phyloP scores from a whole-genome alignment of 2,888 invertebrate species.

The Pachycephus smyrnensis region DNA sequence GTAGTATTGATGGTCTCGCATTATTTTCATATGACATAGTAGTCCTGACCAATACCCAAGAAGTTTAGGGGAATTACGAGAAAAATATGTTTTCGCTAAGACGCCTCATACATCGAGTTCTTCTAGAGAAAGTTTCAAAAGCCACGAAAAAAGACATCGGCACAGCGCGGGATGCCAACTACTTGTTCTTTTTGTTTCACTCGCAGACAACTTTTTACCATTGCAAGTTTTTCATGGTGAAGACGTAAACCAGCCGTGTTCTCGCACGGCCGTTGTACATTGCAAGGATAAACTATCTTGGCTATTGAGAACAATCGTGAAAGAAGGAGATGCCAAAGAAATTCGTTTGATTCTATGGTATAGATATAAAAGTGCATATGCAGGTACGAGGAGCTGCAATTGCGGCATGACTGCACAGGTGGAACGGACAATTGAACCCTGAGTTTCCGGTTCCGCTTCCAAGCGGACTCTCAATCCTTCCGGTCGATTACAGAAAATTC shows the following conservation, averaged over 20 bases:
- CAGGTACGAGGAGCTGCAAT: neutral
- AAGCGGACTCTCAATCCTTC: neutral
- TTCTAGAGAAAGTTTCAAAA: neutral
- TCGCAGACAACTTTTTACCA: constrained; percentile 54
- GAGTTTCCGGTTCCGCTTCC: neutral
- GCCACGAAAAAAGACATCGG: neutral
- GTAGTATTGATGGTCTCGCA: neutral
- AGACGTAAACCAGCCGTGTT: constrained; percentile 5
- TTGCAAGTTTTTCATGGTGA: constrained; percentile 45
- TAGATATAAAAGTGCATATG: neutral
- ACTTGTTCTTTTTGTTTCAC: neutral
- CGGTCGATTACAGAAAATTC: neutral
- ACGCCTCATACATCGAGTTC: neutral
- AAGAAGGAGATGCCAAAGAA: neutral
- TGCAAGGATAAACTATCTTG: neutral
- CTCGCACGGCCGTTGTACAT: neutral
- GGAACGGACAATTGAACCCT: neutral
- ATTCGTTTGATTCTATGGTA: neutral
- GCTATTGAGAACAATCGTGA: neutral
- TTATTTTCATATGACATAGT: neutral
- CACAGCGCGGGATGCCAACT: neutral
- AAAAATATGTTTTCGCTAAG: neutral
- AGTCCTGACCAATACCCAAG: neutral
- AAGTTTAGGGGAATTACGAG: neutral
- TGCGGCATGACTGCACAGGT: neutral